phyloP scores from a whole-genome alignment of 2,113 vertebrate species.

The Trichechus manatus region DNA sequence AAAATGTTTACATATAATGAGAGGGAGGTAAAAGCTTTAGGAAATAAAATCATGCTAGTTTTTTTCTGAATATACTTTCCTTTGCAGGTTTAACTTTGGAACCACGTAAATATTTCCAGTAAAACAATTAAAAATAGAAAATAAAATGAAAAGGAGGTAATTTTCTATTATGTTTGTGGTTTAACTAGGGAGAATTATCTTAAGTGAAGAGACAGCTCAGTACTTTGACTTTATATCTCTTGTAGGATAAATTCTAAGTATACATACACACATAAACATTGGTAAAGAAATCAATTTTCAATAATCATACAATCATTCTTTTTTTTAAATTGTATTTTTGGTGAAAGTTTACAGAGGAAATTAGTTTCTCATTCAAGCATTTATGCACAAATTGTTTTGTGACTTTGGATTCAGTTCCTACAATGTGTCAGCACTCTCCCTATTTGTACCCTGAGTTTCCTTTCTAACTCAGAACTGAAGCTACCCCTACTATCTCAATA shows the following conservation, averaged over 20 bases:
- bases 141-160: too few species aligned
- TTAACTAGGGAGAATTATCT: background rate
- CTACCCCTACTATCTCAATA: too few species aligned
- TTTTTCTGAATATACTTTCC: background rate
- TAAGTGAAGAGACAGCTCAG: background rate
- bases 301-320: background rate
- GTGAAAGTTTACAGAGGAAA: too few species aligned
- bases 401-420: too few species aligned
- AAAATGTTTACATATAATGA: background rate
- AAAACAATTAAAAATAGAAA: too few species aligned
- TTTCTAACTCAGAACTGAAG: too few species aligned
- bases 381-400: too few species aligned
- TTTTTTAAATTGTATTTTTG: background rate
- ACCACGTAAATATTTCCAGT: too few species aligned
- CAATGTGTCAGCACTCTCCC: too few species aligned
- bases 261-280: background rate
- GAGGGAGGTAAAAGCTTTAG: background rate
- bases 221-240: too few species aligned
- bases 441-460: too few species aligned
- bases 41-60: background rate
- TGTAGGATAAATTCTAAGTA: background rate
- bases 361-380: too few species aligned
- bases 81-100: background rate
- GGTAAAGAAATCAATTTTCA: background rate
- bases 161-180: background rate